Conservation (phyloP, 2,797 vertebrate species). For the Poeciliopsis presidionis region DNA sequence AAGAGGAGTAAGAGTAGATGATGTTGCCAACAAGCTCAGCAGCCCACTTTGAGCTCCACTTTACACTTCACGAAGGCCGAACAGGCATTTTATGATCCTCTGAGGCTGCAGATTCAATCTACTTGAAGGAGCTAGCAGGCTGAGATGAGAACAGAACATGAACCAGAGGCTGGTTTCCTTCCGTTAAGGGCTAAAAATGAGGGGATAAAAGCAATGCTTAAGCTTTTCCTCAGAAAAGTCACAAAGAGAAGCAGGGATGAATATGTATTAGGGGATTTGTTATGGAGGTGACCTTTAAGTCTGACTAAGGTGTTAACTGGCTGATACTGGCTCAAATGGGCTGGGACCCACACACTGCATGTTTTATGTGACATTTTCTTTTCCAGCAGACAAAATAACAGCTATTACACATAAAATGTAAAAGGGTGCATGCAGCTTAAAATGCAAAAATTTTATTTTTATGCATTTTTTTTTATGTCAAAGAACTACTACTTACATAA, state of each 20-base stretch:
- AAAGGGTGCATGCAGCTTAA: slow-evolving; percentile 1
- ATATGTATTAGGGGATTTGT: slow-evolving; percentile 68
- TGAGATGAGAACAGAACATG: slow-evolving; percentile 36
- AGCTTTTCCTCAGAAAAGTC: slow-evolving; percentile 46
- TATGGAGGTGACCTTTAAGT: slow-evolving; percentile 69
- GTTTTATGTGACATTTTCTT: slow-evolving; percentile 41
- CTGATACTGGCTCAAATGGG: slow-evolving; percentile 47
- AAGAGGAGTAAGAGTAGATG: slow-evolving; percentile 37
- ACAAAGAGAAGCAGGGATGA: slow-evolving; percentile 43
- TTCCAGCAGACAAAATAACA: slow-evolving; percentile 24
- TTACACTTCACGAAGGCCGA: slow-evolving; percentile 52
- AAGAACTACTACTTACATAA: not conserved
- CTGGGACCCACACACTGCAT: slow-evolving; percentile 4
- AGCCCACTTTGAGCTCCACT: slow-evolving; percentile 27
- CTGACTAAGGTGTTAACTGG: slow-evolving; percentile 57
- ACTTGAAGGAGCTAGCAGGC: slow-evolving; percentile 23
- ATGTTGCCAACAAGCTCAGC: slow-evolving; percentile 42
- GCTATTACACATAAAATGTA: slow-evolving; percentile 7
- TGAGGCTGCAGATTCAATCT: slow-evolving; percentile 47
- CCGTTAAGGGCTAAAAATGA: slow-evolving; percentile 41
- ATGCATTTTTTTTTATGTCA: not conserved
- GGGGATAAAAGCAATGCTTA: slow-evolving; percentile 58
- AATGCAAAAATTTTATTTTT: slow-evolving; percentile 3
- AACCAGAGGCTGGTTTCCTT: slow-evolving; percentile 39
- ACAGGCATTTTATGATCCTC: slow-evolving; percentile 37